These are phyloP conservation scores for Agelaius phoeniceus DNA, from an alignment of 2,113 vertebrate species.

Conservation along the genomic window DNA sequence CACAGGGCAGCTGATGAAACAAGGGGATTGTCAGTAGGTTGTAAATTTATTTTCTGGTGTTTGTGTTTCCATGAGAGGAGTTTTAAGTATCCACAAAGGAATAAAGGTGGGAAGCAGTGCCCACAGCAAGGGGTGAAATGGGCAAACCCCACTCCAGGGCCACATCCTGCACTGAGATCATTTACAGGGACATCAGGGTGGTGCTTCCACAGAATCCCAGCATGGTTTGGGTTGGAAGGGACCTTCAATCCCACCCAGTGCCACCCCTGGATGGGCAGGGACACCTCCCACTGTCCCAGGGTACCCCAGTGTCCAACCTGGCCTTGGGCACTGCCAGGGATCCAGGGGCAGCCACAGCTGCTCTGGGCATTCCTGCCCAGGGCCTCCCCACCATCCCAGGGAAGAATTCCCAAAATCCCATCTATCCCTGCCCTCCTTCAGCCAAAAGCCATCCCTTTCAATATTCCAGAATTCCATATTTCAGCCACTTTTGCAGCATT, in stretches of 20 bases:
- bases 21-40: background rate
- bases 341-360: background rate
- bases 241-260: background rate
- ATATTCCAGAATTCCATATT: background rate
- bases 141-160: background rate
- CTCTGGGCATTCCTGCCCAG: background rate
- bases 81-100: background rate
- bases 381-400: rapidly evolving
- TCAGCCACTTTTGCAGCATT: background rate
- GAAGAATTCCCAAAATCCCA: background rate
- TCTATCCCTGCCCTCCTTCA: background rate
- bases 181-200: rapidly evolving
- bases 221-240: rapidly evolving
- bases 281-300: background rate
- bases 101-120: background rate
- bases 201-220: background rate
- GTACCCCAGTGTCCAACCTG: background rate
- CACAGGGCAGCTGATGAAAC: background rate
- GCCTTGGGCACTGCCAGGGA: background rate
- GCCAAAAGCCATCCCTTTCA: background rate
- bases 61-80: background rate
- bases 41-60: background rate
- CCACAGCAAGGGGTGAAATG: background rate
- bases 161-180: rapidly evolving
- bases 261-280: background rate